Conservation (phyloP, 2,797 vertebrate species). For the Denticeps clupeoides region DNA sequence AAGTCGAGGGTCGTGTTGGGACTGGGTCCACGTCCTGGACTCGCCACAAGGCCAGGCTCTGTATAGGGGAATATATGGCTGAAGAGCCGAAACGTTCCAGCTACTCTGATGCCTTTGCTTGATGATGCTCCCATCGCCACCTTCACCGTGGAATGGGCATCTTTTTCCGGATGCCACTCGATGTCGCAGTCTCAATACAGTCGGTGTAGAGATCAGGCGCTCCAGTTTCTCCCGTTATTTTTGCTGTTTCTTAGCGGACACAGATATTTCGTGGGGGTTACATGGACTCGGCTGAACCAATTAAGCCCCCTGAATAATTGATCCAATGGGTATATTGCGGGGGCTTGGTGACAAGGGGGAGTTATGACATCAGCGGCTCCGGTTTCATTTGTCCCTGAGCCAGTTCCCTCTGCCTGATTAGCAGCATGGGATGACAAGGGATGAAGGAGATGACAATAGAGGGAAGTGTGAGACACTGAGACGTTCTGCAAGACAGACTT, state of each 20-base stretch:
- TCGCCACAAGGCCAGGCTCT: too few relatives aligned
- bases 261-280: constrained; percentile 46
- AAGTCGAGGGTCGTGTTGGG: constrained; percentile 25
- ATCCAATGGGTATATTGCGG: constrained; percentile 57
- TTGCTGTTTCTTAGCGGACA: constrained; percentile 57
- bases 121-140: too few relatives aligned
- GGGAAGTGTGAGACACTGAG: constrained; percentile 37
- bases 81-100: too few relatives aligned
- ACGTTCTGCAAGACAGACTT: constrained; percentile 25
- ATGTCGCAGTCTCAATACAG: too few relatives aligned
- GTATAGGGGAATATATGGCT: too few relatives aligned
- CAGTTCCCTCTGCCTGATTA: constrained; percentile 50
- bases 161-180: too few relatives aligned
- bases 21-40: constrained; percentile 26
- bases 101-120: too few relatives aligned
- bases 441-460: constrained; percentile 38
- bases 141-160: too few relatives aligned
- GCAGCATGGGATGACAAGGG: constrained; percentile 49
- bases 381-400: constrained; percentile 47
- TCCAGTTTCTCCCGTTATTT: constrained; percentile 43
- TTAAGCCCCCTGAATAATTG: constrained; percentile 64
- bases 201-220: too few relatives aligned
- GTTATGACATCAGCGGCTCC: constrained; percentile 54
- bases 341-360: constrained; percentile 45
- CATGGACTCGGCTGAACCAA: constrained; percentile 61